Evolutionary conservation across 2,888 invertebrate genomes (phyloP), one percentile per base, ranked within the genome.

Genomic region (Lycia hirtaria): DNA sequence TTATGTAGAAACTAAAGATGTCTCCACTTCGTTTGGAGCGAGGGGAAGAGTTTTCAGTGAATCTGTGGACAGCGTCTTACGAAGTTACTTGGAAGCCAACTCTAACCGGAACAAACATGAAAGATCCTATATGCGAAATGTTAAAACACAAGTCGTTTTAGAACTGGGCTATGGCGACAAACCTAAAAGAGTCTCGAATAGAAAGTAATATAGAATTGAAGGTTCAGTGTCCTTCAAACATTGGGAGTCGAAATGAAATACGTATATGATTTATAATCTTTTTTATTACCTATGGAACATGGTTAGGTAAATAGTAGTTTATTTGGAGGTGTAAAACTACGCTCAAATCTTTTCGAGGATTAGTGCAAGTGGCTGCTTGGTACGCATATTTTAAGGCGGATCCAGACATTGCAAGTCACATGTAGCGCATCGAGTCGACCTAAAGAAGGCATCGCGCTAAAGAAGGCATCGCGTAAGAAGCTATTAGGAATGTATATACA

Each of bases 61-160:
- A 14, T 52, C 52, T 0, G 43, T 41, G 5, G 57, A 53, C 5
- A 48, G 57, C 32, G 52, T 52, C 0, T 33, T 57, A 3, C 30
- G 41, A 10, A 5, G 12, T 1, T 51, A 56, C 17, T 24, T 56
- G 14, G 6, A 12, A 6, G 30, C 37, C 0, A 26, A 7, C 0
- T 6, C 15, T 0, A 12, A 35, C 10, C 19, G 7, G 3, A 12
- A 1, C 22, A 20, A 32, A 1, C 2, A n/a, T n/a, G 12, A 26
- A n/a, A 41, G 43, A 24, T 17, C 4, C 0, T n/a, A 28, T 15
- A 14, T 6, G n/a, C 17, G n/a, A 22, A 41, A 12, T 0, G 48
- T 20, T 6, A 48, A 4, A 1, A 10, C 48, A 3, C 19, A 48
- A 35, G 14, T 48, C 1, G 41, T 55, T 2, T 10, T 55, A 24